These are phyloP conservation scores for Microtus richardsoni DNA, from an alignment of 2,113 vertebrate species.

Conservation along the genomic window DNA sequence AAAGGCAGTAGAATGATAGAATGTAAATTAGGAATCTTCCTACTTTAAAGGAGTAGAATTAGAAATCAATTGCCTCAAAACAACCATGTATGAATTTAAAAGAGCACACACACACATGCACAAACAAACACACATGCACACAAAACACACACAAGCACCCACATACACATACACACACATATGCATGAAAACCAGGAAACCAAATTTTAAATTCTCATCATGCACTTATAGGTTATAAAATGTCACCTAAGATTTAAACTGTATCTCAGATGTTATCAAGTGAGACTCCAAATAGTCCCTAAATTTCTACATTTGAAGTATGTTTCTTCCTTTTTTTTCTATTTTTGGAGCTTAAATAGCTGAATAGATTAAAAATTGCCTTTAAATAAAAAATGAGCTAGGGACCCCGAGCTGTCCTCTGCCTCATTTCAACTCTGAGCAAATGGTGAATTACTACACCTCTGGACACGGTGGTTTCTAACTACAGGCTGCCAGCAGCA, in stretches of 20 bases:
- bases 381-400: slow-evolving; percentile 80
- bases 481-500: slow-evolving; percentile 55
- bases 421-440: slow-evolving; percentile 65
- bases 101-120: not conserved
- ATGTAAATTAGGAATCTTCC: not conserved
- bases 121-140: not conserved
- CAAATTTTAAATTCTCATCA: slow-evolving; percentile 12
- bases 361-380: slow-evolving; percentile 65
- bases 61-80: not conserved
- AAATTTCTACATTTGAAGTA: slow-evolving; percentile 46
- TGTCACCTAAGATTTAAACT: slow-evolving; percentile 16
- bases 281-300: not conserved
- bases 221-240: slow-evolving; percentile 1
- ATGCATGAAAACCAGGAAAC: not conserved
- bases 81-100: not conserved
- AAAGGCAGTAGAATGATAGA: not conserved
- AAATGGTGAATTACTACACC: slow-evolving; percentile 64
- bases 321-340: slow-evolving; percentile 71
- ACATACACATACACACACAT: not conserved
- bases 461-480: slow-evolving; percentile 59
- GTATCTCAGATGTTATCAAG: not conserved
- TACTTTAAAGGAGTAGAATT: not conserved
- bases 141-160: not conserved
- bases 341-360: slow-evolving; percentile 74
- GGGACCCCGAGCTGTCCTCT: slow-evolving; percentile 47